Conservation (phyloP, 2,888 invertebrate species). For the Phlogophora meticulosa region DNA sequence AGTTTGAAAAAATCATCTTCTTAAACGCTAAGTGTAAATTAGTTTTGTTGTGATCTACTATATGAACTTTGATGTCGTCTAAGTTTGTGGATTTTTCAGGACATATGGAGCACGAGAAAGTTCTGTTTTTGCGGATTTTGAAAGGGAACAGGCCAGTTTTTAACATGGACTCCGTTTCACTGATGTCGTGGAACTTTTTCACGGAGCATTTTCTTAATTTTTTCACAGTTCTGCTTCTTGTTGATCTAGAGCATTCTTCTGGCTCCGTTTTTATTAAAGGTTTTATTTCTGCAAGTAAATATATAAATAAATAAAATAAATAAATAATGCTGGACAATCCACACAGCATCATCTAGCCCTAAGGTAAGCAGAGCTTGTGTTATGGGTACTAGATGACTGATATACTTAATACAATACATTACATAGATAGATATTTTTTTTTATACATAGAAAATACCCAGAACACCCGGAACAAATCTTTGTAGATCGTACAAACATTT, state of each 20-base stretch:
- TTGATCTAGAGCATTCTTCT: slow-evolving; percentile 69
- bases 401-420: no score
- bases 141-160: slow-evolving; percentile 83
- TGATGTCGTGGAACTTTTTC: slow-evolving; percentile 71
- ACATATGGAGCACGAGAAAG: slow-evolving; percentile 81
- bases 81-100: slow-evolving; percentile 76
- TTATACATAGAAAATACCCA: no score
- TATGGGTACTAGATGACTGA: no score
- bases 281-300: slow-evolving; percentile 74
- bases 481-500: no score
- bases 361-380: no score
- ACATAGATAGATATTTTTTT: no score
- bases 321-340: no score
- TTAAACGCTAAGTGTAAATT: slow-evolving; percentile 82
- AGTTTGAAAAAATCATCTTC: slow-evolving; percentile 82
- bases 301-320: neutral
- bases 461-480: no score
- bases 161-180: slow-evolving; percentile 80
- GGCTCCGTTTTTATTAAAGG: slow-evolving; percentile 75
- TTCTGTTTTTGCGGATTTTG: slow-evolving; percentile 79
- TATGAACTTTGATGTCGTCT: slow-evolving; percentile 80
- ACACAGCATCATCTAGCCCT: no score
- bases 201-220: slow-evolving; percentile 68
- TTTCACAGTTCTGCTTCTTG: slow-evolving; percentile 66
- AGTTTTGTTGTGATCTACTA: slow-evolving; percentile 75